Evolutionary conservation across 2,113 vertebrate genomes (phyloP), one percentile per base, ranked within the genome.

Genomic region (Zapus hudsonius): DNA sequence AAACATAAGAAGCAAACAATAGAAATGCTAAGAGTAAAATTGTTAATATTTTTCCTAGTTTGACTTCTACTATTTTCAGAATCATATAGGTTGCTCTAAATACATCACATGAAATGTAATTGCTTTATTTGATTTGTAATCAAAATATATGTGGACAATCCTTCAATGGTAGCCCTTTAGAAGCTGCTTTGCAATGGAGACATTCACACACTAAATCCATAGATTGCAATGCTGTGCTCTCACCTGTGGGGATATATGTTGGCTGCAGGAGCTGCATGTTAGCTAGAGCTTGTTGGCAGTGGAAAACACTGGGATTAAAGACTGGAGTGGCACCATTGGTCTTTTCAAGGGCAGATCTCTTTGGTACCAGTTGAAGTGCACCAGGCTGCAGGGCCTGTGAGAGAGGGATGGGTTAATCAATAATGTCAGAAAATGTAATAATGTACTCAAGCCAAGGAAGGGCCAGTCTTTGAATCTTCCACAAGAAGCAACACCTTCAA

Each of bases 281-380:
- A 95, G 99, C 98, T 97, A 99, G 98, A 97, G 99, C 98, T 98
- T 99, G 99, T 98, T 99, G 99, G 98, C 99, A 99, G 98, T 99
- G 99, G 97, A 99, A 99, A 99, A 99, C 98, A 98, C 97, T 98
- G 97, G 99, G 99, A 98, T 98, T 99, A 97, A 99, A 99, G 97
- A 99, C 93, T 57, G 98, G 98, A 75, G 99, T 98, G 96, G 98
- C 98, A 96, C 99, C 99, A 73, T 99, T 99, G 98, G 98, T 98
- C 98, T 99, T 99, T 97, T 99, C 99, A 98, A 99, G 94, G 96
- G 98, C 98, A 86, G 97, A 97, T 98, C 99, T 99, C 98, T 99
- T 99, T 99, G 99, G 99, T 98, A 99, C 98, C 97, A 98, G 97
- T 97, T 99, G 99, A 98, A 98, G 93, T 94, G 98, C 97, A 98